Percentiles rank a stretch among this genome's conserved stretches.
Conservation (phyloP, 1,140 invertebrate genomes). For the Papilio polytes region DNA sequence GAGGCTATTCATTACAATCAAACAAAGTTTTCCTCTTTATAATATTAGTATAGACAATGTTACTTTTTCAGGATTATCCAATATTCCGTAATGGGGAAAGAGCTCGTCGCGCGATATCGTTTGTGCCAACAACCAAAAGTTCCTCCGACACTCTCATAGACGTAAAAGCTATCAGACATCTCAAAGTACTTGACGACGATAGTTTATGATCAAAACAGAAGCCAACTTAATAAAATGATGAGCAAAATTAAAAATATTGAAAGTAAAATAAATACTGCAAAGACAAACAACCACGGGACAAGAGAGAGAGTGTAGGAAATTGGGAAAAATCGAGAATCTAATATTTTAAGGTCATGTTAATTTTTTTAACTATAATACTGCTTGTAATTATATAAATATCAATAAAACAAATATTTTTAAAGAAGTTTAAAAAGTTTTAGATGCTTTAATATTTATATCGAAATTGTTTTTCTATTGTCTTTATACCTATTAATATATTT, state of each 20-base stretch:
- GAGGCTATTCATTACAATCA: too few species aligned
- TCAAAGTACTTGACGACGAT: slow-evolving; percentile 67
- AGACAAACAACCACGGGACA: background rate
- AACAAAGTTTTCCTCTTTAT: too few species aligned
- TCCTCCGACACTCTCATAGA: slow-evolving; percentile 79
- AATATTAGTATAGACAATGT: too few species aligned
- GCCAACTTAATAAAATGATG: background rate
- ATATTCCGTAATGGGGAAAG: slow-evolving; percentile 69
- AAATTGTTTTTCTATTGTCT: background rate
- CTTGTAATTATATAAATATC: background rate
- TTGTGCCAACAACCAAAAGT: slow-evolving; percentile 78
- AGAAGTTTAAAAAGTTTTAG: background rate
- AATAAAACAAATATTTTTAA: background rate
- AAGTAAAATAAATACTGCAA: background rate
- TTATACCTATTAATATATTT: too few species aligned
- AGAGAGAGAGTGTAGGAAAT: background rate
- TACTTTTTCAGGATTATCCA: slow-evolving; percentile 65
- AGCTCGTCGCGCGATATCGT: slow-evolving; percentile 73
- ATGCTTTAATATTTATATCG: background rate
- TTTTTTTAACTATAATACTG: background rate
- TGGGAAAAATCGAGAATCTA: too few species aligned
- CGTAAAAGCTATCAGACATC: slow-evolving; percentile 70
- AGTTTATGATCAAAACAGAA: slow-evolving; percentile 55
- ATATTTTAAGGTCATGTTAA: background rate
- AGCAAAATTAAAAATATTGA: background rate